These are phyloP conservation scores for Glaucomys volans DNA, from an alignment of 2,113 vertebrate genomes.

Conservation along the genomic window DNA sequence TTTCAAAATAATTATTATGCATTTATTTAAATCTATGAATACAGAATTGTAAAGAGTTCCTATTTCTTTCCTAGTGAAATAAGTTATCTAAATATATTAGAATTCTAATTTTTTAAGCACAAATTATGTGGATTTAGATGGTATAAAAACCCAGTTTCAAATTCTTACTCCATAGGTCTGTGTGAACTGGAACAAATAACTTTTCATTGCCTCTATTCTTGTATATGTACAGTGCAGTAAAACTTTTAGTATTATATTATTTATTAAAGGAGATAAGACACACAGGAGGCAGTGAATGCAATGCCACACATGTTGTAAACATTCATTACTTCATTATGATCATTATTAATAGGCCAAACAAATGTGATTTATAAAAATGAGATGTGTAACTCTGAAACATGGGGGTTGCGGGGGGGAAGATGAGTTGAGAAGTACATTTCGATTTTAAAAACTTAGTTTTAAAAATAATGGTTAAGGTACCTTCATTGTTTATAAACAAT, in stretches of 20 bases:
- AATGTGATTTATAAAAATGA: not conserved
- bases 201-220: not conserved
- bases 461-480: not conserved
- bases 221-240: not conserved
- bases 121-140: not conserved
- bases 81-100: not conserved
- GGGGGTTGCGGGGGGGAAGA: not conserved
- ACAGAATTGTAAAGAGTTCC: not conserved
- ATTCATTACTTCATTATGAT: not conserved
- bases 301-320: not conserved
- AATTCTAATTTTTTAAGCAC: not conserved
- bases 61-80: not conserved
- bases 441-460: not conserved
- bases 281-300: not conserved
- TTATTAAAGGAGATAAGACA: not conserved
- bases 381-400: not conserved
- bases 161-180: not conserved
- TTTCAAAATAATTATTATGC: not conserved
- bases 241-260: not conserved
- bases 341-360: not conserved
- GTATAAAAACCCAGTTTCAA: not conserved
- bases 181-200: not conserved
- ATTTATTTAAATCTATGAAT: not conserved
- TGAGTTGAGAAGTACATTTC: not conserved
- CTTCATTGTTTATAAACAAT: not conserved